Conservation (phyloP, 2,113 vertebrate species). For the Leuciscus idus region DNA sequence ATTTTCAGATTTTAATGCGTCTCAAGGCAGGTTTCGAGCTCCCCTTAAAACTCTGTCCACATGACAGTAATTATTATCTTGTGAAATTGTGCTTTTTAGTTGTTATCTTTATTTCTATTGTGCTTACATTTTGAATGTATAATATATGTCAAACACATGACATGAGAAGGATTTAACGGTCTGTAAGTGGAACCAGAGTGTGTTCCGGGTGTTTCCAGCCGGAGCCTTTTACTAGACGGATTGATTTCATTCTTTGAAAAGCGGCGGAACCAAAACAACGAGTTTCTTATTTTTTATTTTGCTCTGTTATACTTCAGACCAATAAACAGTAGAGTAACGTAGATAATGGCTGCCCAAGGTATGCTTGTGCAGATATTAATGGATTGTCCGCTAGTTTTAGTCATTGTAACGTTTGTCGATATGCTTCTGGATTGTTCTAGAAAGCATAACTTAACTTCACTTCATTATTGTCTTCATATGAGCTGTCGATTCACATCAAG, state of each 20-base stretch:
- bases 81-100: background rate
- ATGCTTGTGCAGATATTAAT: background rate
- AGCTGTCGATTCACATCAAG: background rate
- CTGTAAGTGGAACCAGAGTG: background rate
- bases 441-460: background rate
- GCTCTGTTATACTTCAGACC: background rate
- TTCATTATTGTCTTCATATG: no score
- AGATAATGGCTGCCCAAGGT: conserved; percentile 49
- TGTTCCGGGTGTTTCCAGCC: background rate
- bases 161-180: background rate
- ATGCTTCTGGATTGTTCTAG: background rate
- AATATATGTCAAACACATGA: background rate
- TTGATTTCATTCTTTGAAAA: conserved; percentile 27
- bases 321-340: background rate
- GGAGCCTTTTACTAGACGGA: conserved; percentile 34
- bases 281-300: background rate
- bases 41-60: no score
- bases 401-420: background rate
- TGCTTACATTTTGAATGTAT: background rate
- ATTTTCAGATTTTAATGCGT: no score
- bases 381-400: background rate
- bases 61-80: no score
- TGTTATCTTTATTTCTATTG: background rate
- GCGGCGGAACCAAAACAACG: background rate
- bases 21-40: no score